Base-by-base conservation (phyloP, 2,797 vertebrate genomes). In the Nannoperca obscura region DNA sequence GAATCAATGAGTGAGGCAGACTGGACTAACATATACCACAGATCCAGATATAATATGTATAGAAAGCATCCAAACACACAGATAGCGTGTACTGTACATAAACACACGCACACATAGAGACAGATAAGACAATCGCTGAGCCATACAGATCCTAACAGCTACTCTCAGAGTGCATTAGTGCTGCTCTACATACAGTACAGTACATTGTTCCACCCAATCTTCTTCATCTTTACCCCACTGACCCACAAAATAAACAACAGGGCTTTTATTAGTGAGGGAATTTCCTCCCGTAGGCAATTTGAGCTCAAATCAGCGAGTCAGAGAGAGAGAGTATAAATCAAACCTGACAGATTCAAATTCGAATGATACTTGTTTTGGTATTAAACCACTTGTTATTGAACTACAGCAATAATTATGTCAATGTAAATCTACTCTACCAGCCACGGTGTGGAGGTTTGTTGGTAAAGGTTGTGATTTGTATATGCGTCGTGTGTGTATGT, bases 211-310 rank as follows among this genome's bases (percentile, higher is more conserved):
- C 24, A 76, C 95, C 62, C 74, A 53, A 65, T 83, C 70, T 32
- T 78, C 77, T 66, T 91, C 78, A 88, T 91, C 73, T 82, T 80
- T 79, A 83, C 46, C 86, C 88, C 78, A 90, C 78, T 93, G 84
- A 91, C 91, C 92, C 88, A 90, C 71, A 74, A 86, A 90, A 71
- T 49, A 83, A 61, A 74, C 10, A 34, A 78, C 49, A 68, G 61
- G 78, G 19, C 52, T 80, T 68, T 79, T 71, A 79, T 44, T 12
- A 74, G 54, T 1, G 24, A 67, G 57, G 59, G 63, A 78, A 66
- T 71, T 71, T 84, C 79, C 65, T 36, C 67, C 85, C 83, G 60
- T 47, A 70, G 68, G 85, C 77, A 40, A 72, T 13, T 72, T 68
- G 20, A 59, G 63, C 34, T 38, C 46, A 57, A 81, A 84, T 68